phyloP scores from a whole-genome alignment of 37 sponge, comb jelly and placozoan genomes.

The Axinella damicornis region DNA sequence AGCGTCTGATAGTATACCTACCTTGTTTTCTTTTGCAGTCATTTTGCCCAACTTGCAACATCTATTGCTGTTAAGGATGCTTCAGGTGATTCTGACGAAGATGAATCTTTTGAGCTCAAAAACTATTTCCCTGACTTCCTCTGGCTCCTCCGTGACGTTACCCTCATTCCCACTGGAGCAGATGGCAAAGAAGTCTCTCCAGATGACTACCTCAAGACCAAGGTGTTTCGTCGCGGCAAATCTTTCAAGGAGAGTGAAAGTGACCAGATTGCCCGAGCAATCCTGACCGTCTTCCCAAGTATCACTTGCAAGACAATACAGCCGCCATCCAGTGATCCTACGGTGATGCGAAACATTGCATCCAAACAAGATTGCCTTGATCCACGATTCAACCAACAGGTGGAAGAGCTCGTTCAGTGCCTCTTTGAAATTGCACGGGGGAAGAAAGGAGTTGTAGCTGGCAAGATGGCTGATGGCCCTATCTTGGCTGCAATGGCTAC shows the following conservation, averaged over 20 bases:
- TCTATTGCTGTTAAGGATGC: constrained; percentile 2
- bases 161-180: constrained; percentile 9
- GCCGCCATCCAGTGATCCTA: constrained; percentile 20
- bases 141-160: constrained; percentile 51
- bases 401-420: neutral
- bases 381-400: constrained; percentile 12
- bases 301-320: constrained; percentile 31
- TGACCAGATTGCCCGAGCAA: constrained; percentile 11
- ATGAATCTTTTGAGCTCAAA: constrained; percentile 21
- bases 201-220: constrained; percentile 29
- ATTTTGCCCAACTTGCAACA: constrained; percentile 5
- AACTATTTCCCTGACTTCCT: constrained; percentile 55
- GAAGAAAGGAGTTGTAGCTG: constrained; percentile 26
- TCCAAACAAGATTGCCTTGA: neutral
- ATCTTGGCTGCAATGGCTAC: constrained; percentile 10
- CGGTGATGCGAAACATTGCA: constrained; percentile 20
- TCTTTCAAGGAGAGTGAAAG: neutral
- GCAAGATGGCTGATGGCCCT: constrained; percentile 15
- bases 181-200: neutral
- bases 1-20: too few relatives aligned
- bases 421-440: neutral
- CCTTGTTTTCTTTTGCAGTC: constrained; percentile 12
- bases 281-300: constrained; percentile 27
- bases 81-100: neutral
- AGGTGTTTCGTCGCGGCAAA: neutral